Evolutionary conservation across 1,140 invertebrate genomes (phyloP).

Genomic region (Temnothorax nylanderi): DNA sequence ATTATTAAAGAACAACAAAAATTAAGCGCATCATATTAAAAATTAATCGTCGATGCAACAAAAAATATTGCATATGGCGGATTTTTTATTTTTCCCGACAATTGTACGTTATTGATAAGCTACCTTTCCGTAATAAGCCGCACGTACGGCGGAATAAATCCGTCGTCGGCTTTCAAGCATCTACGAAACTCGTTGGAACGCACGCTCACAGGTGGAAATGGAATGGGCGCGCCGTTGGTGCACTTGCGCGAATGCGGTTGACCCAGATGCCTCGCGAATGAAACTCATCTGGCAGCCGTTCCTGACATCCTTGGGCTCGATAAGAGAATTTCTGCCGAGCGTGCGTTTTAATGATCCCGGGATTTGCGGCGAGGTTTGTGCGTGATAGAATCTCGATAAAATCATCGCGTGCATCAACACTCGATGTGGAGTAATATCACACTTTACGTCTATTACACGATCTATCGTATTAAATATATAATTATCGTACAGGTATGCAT

Average conservation of each 20-base stretch:
- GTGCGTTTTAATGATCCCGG: conserved; percentile 22
- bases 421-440: neutral
- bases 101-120: neutral
- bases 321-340: conserved; percentile 60
- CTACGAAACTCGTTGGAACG: conserved; percentile 44
- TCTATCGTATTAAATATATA: neutral
- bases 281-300: conserved; percentile 72
- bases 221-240: conserved; percentile 68
- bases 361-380: conserved; percentile 7
- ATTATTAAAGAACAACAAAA: neutral
- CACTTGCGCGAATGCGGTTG: conserved; percentile 70
- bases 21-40: neutral
- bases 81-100: neutral
- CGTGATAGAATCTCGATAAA: conserved; percentile 41
- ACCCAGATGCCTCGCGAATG: conserved; percentile 77
- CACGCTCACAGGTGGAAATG: conserved; percentile 67
- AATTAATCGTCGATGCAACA: neutral
- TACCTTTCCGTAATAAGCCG: conserved; percentile 20
- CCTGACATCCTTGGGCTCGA: conserved; percentile 76
- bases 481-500: neutral
- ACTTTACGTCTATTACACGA: neutral
- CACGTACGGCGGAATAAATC: conserved; percentile 40
- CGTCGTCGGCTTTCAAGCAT: conserved; percentile 35
- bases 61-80: neutral
- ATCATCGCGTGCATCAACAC: conserved; percentile 5